Base-by-base conservation (phyloP, 2,888 invertebrate genomes). In the Corythucha ciliata region DNA sequence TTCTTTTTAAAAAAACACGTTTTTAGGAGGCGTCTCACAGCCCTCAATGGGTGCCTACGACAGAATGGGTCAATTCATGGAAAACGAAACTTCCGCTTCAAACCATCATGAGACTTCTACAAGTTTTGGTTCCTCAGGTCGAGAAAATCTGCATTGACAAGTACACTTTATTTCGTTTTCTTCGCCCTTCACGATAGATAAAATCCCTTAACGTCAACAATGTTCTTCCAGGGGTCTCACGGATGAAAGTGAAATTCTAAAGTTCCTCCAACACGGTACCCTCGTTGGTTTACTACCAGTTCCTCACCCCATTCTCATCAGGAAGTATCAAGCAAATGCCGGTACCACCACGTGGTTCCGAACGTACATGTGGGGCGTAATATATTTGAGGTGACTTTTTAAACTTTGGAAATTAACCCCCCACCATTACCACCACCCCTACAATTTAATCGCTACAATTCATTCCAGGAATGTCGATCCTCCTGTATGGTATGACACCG, bases 101-200 rank as follows among this genome's bases (percentile, higher is more conserved):
- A 75, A 99, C 98, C 48, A 97, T 99, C 63, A 98, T 98, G 97
- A 74, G 98, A 61, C 77, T 98, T 65, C 72, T 98, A 60, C 98
- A 99, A 73, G 97, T 99, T 25, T 75, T 98, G 4, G 98, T 98
- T 59, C 98, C 98, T 48, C 98, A 99, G 73, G 98, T 98, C 20
- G 98, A 99, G 73, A 99, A 98, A 74, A 98, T 98, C 63, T 99
- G 98, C 72, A 98, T 98, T 65, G 98, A 96, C 70, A 94, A 93
- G 91, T 91, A 66, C 73, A 80, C 45, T 21, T 18, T 21, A 14
- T 7, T 29, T 29, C 8, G n/a, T n/a, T 29, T 29, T 29, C n/a
- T 8, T 29, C 8, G n/a, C 29, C 8, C n/a, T n/a, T n/a, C n/a
- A n/a, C n/a, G n/a, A n/a, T n/a, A n/a, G n/a, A n/a, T n/a, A n/a